Evolutionary conservation across 2,113 vertebrate genomes (phyloP).

Genomic region (Mirza zaza): DNA sequence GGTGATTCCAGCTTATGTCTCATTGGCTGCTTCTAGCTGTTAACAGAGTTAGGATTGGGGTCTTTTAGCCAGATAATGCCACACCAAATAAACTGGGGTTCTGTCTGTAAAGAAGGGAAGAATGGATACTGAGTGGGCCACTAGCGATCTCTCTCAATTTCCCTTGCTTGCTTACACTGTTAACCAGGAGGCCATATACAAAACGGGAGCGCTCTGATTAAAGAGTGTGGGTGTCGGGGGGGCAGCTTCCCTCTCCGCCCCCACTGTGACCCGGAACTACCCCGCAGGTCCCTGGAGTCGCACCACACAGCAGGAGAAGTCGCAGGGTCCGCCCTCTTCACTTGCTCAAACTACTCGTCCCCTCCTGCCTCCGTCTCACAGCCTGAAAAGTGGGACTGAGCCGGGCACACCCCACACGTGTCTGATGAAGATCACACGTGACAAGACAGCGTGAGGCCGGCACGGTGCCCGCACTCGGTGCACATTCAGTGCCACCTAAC

Average conservation of each 20-base stretch:
- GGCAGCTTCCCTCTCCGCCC: background rate
- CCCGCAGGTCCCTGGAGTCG: background rate
- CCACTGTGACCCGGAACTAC: background rate
- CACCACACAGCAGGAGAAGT: background rate
- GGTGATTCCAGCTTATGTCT: background rate
- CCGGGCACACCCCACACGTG: accelerated
- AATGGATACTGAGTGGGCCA: background rate
- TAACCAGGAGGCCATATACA: background rate
- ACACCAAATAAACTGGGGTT: background rate
- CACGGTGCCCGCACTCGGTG: accelerated
- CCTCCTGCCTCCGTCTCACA: background rate
- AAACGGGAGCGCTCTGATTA: accelerated
- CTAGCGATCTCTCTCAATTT: background rate
- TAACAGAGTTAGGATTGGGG: background rate
- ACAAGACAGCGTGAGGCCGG: accelerated
- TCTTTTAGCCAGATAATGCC: background rate
- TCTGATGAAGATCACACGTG: accelerated
- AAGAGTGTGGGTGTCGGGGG: too few relatives aligned
- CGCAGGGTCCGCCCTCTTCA: background rate
- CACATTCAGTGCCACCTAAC: accelerated
- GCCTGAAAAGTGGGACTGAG: background rate
- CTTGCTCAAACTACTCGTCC: too few relatives aligned
- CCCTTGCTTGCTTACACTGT: background rate
- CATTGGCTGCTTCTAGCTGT: background rate
- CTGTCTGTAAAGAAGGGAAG: background rate